phyloP scores from a whole-genome alignment of 2,888 invertebrate species.

The Orthonychiurus folsomi region DNA sequence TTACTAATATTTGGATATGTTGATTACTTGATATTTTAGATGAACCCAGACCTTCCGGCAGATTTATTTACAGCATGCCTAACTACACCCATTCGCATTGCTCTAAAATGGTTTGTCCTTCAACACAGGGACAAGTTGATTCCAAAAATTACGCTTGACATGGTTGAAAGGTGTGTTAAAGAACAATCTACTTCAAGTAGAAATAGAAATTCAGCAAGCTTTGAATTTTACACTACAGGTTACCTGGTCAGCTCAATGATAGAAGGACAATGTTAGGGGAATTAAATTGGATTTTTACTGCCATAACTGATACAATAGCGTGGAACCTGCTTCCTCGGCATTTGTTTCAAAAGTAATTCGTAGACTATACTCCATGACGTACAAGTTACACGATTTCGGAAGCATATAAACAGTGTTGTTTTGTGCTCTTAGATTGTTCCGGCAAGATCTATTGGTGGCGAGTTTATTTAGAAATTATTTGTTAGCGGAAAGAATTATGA shows the following conservation, averaged over 20 bases:
- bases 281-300: conserved; percentile 99
- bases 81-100: conserved; percentile 95
- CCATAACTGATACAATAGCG: conserved; percentile 98
- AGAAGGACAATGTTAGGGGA: conserved; percentile 95
- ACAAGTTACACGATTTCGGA: background rate
- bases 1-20: background rate
- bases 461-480: conserved; percentile 94
- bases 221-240: conserved; percentile 52
- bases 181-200: background rate
- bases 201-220: background rate
- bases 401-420: background rate
- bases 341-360: conserved; percentile 30
- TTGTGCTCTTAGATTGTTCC: conserved; percentile 86
- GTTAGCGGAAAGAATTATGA: conserved; percentile 88
- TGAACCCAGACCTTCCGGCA: conserved; percentile 95
- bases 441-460: conserved; percentile 96
- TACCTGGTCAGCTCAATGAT: conserved; percentile 90
- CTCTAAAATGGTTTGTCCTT: conserved; percentile 87
- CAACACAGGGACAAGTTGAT: conserved; percentile 72
- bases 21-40: conserved; percentile 55
- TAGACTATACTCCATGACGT: background rate
- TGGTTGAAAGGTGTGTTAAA: conserved; percentile 73
- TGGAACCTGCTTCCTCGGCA: conserved; percentile 81
- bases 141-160: conserved; percentile 69
- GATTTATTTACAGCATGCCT: conserved; percentile 96